Conservation (phyloP, 2,888 invertebrate genomes). For the Nomada ruficornis region DNA sequence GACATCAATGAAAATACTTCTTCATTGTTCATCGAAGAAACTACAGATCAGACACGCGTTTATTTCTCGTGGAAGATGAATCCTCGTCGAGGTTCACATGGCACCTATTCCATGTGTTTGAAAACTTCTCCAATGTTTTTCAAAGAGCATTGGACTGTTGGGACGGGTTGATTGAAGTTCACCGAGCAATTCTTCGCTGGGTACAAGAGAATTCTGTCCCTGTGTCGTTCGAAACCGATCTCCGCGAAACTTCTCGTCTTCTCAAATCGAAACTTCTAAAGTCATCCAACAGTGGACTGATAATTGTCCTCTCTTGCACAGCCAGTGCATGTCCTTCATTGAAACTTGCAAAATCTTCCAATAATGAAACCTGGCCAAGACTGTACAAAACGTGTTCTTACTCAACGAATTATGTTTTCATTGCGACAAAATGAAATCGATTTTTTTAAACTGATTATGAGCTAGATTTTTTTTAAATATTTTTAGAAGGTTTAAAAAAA, state of each 20-base stretch:
- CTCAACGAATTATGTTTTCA: background rate
- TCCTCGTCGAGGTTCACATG: background rate
- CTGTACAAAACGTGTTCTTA: background rate
- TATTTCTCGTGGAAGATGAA: conserved; percentile 20
- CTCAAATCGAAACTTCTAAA: conserved; percentile 28
- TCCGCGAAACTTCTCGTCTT: conserved; percentile 32
- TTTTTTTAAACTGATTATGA: background rate
- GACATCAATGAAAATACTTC: background rate
- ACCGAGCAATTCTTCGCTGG: conserved; percentile 37
- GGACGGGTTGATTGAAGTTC: conserved; percentile 45
- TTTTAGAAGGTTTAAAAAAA: too few species aligned
- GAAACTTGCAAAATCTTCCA: conserved; percentile 1
- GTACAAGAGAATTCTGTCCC: conserved; percentile 22
- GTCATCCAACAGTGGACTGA: conserved; percentile 18
- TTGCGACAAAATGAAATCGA: background rate
- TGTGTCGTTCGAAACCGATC: conserved; percentile 45
- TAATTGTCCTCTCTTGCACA: conserved; percentile 29
- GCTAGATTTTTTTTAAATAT: background rate
- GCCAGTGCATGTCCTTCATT: conserved; percentile 12
- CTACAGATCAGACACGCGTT: background rate
- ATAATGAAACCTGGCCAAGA: background rate
- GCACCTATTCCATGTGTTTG: conserved; percentile 24
- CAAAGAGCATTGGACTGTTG: conserved; percentile 33
- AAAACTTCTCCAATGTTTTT: conserved; percentile 48
- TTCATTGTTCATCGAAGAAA: background rate